Percentiles rank a stretch among this genome's conserved stretches.
Conservation (phyloP, 1,140 invertebrate genomes). For the Choristoneura fumiferana region DNA sequence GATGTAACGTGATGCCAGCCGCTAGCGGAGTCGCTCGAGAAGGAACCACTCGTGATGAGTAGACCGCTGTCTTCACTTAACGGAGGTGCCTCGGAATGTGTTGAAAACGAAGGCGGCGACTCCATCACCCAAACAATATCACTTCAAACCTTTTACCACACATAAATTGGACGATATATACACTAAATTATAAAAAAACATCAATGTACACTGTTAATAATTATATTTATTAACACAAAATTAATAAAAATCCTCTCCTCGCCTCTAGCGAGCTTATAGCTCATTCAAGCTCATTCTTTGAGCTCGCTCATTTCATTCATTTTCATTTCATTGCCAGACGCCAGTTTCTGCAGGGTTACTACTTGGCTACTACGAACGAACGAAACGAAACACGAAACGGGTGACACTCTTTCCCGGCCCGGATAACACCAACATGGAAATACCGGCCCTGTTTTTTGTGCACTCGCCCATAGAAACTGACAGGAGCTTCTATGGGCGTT, state of each 20-base stretch:
- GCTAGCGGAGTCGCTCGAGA: conserved; percentile 80
- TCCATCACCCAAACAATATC: conserved; percentile 73
- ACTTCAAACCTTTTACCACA: conserved; percentile 43
- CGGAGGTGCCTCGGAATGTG: conserved; percentile 79
- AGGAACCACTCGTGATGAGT: conserved; percentile 81
- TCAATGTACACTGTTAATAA: conserved; percentile 45
- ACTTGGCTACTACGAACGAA: too few relatives aligned
- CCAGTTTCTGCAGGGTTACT: too few relatives aligned
- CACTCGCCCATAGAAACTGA: too few relatives aligned
- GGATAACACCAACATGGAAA: too few relatives aligned
- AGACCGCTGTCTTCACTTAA: conserved; percentile 82
- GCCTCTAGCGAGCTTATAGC: conserved; percentile 1
- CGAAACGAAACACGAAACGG: too few relatives aligned
- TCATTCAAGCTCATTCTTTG: background rate
- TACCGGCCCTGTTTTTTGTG: too few relatives aligned
- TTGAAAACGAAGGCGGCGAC: conserved; percentile 80
- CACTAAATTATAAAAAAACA: conserved; percentile 48
- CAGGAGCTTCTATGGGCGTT: too few relatives aligned
- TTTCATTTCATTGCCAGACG: too few relatives aligned
- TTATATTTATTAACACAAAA: conserved; percentile 17
- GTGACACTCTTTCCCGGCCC: too few relatives aligned
- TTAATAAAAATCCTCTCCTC: background rate
- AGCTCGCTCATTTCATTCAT: background rate
- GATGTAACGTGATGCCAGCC: conserved; percentile 79
- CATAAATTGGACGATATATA: conserved; percentile 49